Percentiles rank a stretch among this genome's conserved stretches.
phyloP scores from a whole-genome alignment of 1,140 invertebrate species.

The Oreohelix idahoensis region DNA sequence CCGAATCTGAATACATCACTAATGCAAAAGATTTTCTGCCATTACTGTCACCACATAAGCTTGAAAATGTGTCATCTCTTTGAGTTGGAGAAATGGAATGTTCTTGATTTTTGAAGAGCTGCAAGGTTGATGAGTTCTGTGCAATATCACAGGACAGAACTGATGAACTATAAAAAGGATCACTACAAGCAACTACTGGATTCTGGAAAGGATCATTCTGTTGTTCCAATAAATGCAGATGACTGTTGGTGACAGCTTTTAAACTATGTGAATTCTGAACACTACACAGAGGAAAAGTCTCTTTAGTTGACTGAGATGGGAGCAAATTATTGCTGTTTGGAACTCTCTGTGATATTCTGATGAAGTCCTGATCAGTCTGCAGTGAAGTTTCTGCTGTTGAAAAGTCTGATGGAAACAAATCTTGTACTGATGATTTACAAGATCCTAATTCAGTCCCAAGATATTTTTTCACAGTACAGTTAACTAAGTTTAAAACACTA shows the following conservation, averaged over 20 bases:
- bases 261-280: background rate
- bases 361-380: background rate
- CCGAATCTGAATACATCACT: slow-evolving; percentile 14
- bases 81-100: background rate
- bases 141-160: background rate
- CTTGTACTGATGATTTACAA: background rate
- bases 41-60: background rate
- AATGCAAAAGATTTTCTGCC: background rate
- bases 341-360: background rate
- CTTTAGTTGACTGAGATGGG: background rate
- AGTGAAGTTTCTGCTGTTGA: background rate
- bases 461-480: background rate
- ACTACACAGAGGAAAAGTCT: background rate
- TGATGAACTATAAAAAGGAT: background rate
- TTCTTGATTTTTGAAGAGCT: background rate
- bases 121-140: background rate
- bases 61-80: background rate
- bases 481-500: background rate
- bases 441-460: background rate
- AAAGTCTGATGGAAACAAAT: background rate
- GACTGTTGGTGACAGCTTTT: background rate
- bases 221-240: background rate
- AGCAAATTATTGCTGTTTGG: background rate
- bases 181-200: background rate
- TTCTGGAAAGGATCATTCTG: background rate